Base-by-base conservation (phyloP, 2,888 invertebrate genomes). In the Phanerotoma sp. region DNA sequence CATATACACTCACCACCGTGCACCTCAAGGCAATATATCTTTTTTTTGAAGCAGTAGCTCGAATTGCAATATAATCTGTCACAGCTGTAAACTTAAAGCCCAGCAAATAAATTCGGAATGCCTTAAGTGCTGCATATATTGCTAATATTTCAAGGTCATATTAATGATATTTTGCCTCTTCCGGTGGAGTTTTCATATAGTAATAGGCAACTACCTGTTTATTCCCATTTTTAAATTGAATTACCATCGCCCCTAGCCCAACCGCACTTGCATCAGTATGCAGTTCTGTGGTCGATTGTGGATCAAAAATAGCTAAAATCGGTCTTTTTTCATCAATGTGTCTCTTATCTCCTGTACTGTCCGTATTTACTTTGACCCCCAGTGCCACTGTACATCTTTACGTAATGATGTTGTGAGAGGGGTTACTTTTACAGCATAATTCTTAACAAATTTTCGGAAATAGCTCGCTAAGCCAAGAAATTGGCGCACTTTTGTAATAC, bases 181-280 rank as follows among this genome's bases (percentile, higher is more conserved):
- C 40, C 1, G 30, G 7, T 1, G 61, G 32, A 0, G 59, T 60
- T 35, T 56, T 60, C 3, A 60, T 37, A 50, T 58, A 57, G 7
- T 54, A 55, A 15, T 58, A 60, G 5, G 54, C 22, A 5, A 60
- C 53, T 1, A 55, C 53, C 2, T 35, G 44, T 47, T 54, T 6
- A 15, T 5, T 18, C 52, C 63, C 51, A 4, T 25, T 37, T 4
- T 61, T 44, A 0, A 54, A 33, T 51, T 76, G 75, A 38, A 74
- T 45, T 0, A 77, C 22, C 4, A 77, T 69, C 1, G 70, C 74
- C 4, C 48, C 71, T 58, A 63, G 59, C 0, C 74, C 74, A 0
- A 60, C n/a, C 13, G 66, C 61, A 20, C 70, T 68, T 0, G 75
- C 74, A 47, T 76, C 75, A 0, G 74, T 75, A 25, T 76, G 75